Evolutionary conservation across 2,797 vertebrate genomes (phyloP), one percentile per base, ranked within the genome.

Genomic region (Lycodopsis pacificus): DNA sequence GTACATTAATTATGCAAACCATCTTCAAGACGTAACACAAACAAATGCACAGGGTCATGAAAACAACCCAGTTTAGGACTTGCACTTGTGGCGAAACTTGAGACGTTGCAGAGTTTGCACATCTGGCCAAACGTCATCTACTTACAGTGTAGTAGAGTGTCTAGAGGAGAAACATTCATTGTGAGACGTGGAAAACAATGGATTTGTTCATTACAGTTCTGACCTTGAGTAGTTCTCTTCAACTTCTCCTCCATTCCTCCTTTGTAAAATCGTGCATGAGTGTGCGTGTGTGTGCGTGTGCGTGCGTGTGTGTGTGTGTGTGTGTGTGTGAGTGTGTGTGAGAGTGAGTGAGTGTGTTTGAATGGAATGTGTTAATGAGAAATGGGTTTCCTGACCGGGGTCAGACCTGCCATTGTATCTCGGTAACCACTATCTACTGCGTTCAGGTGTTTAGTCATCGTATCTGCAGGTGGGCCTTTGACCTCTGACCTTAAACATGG

Each of bases 401-500:
- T 73, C 71, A 82, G 27, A 65, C 19, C 19, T 11, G 38, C 68
- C 64, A 63, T 86, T 86, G 71, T 82, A 73, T 44, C 20, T 20
- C 0, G 9, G 42, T 46, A 48, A 59, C 34, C 22, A 12, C 51
- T 59, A 67, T 65, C 76, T 57, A 34, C 63, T 5, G 40, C 3
- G 49, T 68, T 72, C 59, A 66, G 49, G 75, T 81, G 66, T 80
- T 81, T 63, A 61, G 40, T 74, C 66, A 38, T 73, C 51, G 76
- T 84, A 82, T 84, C 64, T 69, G 53, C 72, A 78, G 58, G 61
- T 63, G 62, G 58, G 65, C 54, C 46, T 77, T 68, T 58, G 46
- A 76, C 66, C 46, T 61, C 56, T 75, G 68, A 82, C 74, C 62
- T 77, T 34, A 34, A 58, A 73, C 34, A 34, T 4, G 22, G 42